Base-by-base conservation (phyloP, 2,113 vertebrate species). In the Chroicocephalus ridibundus region DNA sequence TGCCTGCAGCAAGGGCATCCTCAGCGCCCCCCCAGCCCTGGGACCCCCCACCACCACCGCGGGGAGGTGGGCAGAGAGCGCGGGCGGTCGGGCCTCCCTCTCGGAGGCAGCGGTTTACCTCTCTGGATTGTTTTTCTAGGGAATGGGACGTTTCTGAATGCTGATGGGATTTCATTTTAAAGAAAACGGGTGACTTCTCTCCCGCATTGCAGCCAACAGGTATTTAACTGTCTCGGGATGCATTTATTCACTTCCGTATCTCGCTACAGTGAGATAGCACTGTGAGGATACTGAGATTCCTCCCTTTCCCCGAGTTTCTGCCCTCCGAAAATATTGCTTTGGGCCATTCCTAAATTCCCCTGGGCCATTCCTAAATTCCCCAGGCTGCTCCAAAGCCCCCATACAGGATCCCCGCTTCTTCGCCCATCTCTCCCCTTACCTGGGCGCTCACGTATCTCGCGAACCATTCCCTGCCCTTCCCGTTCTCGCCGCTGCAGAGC, bases 381-480 rank as follows among this genome's bases (percentile, higher is more conserved):
- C 87, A 61, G 32, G 74, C 55, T 68, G 66, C 40, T 60, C 34
- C 26, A 51, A 21, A 46, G 32, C 8, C 54, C 78, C 1, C 0
- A 34, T 1, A 20, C 26, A 20, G 38, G 65, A n/a, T 21, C 15
- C 3, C 32, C 0, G 2, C 44, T 66, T 54, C 32, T 42, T 44
- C 10, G 6, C 51, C 44, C 77, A 24, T 1, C 75, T 2, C 52
- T 87, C 58, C n/a, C 46, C 95, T 98, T 87, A 99, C 99, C 99
- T 99, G 99, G 25, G 99, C 99, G 1, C 99, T 99, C 96, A 99
- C 99, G 0, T 99, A 99, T 96, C 99, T 98, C 0, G 99, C 98
- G 4, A 99, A 99, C 99, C 99, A 99, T 89, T 99, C 99, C 57
- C 99, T 97, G 96, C 99, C 99, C 96, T 99, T 99, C n/a, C 98